These are phyloP conservation scores for Hyalella azteca DNA, from an alignment of 2,888 invertebrate genomes.

Conservation along the genomic window DNA sequence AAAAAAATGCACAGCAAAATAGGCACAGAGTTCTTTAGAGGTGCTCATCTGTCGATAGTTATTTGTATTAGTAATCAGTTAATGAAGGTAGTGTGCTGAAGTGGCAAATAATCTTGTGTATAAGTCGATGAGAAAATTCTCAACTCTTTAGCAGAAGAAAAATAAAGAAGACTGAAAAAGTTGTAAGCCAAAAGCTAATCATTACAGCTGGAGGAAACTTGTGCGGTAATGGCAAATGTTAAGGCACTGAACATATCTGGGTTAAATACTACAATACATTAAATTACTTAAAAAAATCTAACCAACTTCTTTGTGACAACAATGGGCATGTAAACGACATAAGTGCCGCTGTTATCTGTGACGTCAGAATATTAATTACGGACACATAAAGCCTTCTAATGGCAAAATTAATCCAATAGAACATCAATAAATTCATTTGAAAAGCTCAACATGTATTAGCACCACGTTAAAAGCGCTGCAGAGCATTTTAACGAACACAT, in stretches of 20 bases:
- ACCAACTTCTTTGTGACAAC: slow-evolving; percentile 11
- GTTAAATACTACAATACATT: slow-evolving; percentile 29
- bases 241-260: slow-evolving; percentile 24
- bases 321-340: not conserved
- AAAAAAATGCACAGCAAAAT: not conserved
- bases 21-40: not conserved
- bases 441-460: slow-evolving; percentile 36
- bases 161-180: too few species aligned
- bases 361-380: not conserved
- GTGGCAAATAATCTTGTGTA: too few species aligned
- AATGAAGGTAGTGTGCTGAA: not conserved
- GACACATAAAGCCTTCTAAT: not conserved
- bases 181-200: too few species aligned
- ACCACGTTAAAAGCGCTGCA: slow-evolving; percentile 26
- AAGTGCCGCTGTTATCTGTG: not conserved
- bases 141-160: too few species aligned
- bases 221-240: too few species aligned
- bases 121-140: too few species aligned
- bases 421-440: not conserved
- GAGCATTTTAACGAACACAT: slow-evolving; percentile 10
- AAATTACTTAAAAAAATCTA: slow-evolving; percentile 33
- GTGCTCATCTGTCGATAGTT: not conserved
- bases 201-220: too few species aligned
- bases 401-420: not conserved
- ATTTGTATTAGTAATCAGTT: not conserved